Base-by-base conservation (phyloP, 2,113 vertebrate species). In the Hippocampus zosterae region DNA sequence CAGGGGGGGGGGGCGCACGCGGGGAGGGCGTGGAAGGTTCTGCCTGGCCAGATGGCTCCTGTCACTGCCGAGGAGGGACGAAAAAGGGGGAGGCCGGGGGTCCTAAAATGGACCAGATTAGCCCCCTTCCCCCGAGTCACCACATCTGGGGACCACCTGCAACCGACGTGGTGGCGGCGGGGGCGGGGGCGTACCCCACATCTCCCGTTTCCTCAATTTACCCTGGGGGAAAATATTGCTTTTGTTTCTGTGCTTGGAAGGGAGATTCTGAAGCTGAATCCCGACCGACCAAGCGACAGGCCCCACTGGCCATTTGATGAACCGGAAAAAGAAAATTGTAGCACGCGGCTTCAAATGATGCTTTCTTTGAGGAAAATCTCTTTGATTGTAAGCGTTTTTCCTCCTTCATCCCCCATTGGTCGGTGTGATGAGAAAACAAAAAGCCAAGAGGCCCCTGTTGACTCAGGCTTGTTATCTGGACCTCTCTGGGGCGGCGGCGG, bases 111-210 rank as follows among this genome's bases (percentile, higher is more conserved):
- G 59, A 69, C 79, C 75, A 75, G 77, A 89, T 85, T 79, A 83
- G 81, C 80, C 79, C 83, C 70, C 83, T 85, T 82, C 85, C 84
- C 79, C 81, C 74, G 84, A 81, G 85, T 81, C 85, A 65, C 80
- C 82, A 90, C 90, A 92, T 92, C 90, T 92, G 91, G 88, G 86
- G 87, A 78, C 88, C 89, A 90, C 91, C 89, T 92, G 89, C 87
- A 86, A 82, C 84, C 82, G 84, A 72, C 77, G 74, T 75, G 13
- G 27, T 74, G 5, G 74, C 29, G 3, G 70, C 15, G 48, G 48
- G 48, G 48, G 18, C 0, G 48, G 52, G 52, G 2, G 52, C 23
- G 52, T n/a, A 21, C 52, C 52, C 21, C n/a, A 33, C 33, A 16
- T 33, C 71, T 81, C 74, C 44, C 23, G 79, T 76, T 84, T 84